phyloP scores from a whole-genome alignment of 2,888 invertebrate genomes.

The Zeuzera pyrina region DNA sequence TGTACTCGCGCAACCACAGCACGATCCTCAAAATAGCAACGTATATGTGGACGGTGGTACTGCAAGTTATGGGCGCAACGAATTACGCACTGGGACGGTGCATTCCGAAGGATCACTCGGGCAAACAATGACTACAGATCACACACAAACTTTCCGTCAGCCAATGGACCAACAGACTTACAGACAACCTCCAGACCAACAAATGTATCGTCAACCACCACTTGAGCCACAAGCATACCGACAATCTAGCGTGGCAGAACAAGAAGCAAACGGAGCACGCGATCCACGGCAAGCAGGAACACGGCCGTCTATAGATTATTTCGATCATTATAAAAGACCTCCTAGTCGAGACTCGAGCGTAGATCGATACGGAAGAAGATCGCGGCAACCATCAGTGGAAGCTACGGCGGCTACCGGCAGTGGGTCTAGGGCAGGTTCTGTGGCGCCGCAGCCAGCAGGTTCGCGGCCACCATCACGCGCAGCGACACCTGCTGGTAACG shows the following conservation, averaged over 20 bases:
- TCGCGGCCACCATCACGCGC: constrained; percentile 65
- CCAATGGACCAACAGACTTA: constrained; percentile 38
- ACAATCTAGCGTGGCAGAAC: constrained; percentile 55
- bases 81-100: constrained; percentile 51
- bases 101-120: constrained; percentile 48
- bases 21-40: constrained; percentile 40
- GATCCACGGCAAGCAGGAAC: constrained; percentile 51
- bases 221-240: constrained; percentile 48
- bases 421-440: constrained; percentile 79
- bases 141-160: constrained; percentile 37
- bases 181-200: constrained; percentile 35
- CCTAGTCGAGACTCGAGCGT: constrained; percentile 91
- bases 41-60: constrained; percentile 37
- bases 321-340: constrained; percentile 94
- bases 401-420: constrained; percentile 67
- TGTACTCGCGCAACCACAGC: constrained; percentile 49
- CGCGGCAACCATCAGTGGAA: constrained; percentile 86
- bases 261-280: constrained; percentile 46
- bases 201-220: constrained; percentile 31
- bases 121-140: constrained; percentile 30
- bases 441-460: constrained; percentile 78
- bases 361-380: constrained; percentile 84
- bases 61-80: constrained; percentile 41
- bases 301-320: constrained; percentile 86
- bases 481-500: constrained; percentile 73